These are phyloP conservation scores for Melanotus villosus DNA, from an alignment of 2,888 invertebrate genomes.

Conservation along the genomic window DNA sequence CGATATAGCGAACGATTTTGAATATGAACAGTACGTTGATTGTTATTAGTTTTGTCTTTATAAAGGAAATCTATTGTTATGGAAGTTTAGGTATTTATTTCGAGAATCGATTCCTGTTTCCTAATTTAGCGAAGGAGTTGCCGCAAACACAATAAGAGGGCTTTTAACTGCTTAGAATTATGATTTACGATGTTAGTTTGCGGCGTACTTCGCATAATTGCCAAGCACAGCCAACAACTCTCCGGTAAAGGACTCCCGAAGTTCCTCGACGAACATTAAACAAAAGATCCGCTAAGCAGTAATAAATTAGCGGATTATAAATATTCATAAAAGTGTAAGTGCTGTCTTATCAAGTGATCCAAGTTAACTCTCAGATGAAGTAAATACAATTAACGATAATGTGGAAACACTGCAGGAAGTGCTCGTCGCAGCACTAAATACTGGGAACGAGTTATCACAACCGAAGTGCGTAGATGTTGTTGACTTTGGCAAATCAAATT, in stretches of 20 bases:
- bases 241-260: conserved; percentile 28
- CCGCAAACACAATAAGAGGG: conserved; percentile 43
- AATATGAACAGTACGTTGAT: too few species aligned
- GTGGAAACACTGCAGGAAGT: conserved; percentile 10
- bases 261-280: conserved; percentile 27
- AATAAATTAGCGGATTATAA: conserved; percentile 38
- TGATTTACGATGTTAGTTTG: conserved; percentile 45
- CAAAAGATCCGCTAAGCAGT: conserved; percentile 32
- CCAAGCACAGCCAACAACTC: conserved; percentile 29
- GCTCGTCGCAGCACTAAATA: conserved; percentile 6
- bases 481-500: conserved; percentile 30
- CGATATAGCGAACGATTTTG: too few species aligned
- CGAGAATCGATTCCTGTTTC: conserved; percentile 11
- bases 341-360: conserved; percentile 38
- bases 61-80: background rate
- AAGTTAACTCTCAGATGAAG: conserved; percentile 33
- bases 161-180: conserved; percentile 39
- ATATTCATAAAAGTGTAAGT: conserved; percentile 38
- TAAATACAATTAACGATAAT: conserved; percentile 39
- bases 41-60: background rate
- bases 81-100: conserved; percentile 9
- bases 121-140: conserved; percentile 18
- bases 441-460: conserved; percentile 18
- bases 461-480: conserved; percentile 30
- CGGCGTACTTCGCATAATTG: conserved; percentile 38